These are phyloP conservation scores for Grantiella picta DNA, from an alignment of 2,113 vertebrate genomes.

Conservation along the genomic window DNA sequence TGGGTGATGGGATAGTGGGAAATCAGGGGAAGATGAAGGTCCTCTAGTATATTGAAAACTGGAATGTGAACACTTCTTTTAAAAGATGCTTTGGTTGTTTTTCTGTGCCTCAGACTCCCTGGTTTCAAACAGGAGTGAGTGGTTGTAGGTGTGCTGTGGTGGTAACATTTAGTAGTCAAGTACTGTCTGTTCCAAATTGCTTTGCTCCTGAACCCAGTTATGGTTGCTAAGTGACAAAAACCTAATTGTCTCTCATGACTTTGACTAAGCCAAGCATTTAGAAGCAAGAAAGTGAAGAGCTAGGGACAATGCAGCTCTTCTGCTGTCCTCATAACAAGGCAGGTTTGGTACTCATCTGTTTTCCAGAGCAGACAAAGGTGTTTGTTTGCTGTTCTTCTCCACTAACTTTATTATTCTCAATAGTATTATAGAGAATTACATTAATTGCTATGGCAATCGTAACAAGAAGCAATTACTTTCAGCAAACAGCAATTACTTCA, in stretches of 20 bases:
- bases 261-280: conserved; percentile 6
- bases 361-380: neutral
- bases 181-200: neutral
- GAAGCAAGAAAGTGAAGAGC: neutral
- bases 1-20: neutral
- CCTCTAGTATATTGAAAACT: neutral
- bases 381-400: conserved; percentile 16
- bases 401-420: neutral
- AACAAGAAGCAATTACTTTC: conserved; percentile 19
- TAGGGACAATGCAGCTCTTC: neutral
- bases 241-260: conserved; percentile 17
- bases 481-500: conserved; percentile 2
- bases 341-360: neutral
- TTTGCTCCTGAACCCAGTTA: neutral
- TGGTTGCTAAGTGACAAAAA: conserved; percentile 38
- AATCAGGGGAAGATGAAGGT: neutral
- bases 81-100: neutral
- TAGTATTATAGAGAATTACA: neutral
- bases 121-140: neutral
- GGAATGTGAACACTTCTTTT: neutral
- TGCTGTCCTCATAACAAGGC: neutral
- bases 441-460: conserved; percentile 27
- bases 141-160: neutral
- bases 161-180: neutral
- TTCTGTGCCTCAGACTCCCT: neutral